Evolutionary conservation across 92 coral and sea anemone genomes (phyloP).

Genomic region (Isaurus tuberculatus): DNA sequence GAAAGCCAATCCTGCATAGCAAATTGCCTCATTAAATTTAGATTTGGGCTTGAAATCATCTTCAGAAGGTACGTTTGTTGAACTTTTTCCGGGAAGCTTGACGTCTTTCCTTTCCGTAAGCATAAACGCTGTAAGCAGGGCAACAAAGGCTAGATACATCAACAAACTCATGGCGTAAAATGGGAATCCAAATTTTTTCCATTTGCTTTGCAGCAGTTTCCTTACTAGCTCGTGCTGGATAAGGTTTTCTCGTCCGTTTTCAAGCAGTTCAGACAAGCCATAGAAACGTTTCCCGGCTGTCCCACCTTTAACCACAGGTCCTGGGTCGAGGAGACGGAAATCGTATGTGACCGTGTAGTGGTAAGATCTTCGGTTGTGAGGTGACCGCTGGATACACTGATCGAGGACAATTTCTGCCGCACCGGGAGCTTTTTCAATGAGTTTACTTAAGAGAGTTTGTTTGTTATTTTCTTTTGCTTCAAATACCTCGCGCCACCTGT

Average conservation of each 20-base stretch:
- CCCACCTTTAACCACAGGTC: conserved; percentile 72
- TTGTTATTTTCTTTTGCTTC: conserved; percentile 38
- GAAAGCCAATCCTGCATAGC: conserved; percentile 54
- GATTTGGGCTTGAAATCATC: conserved; percentile 46
- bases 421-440: conserved; percentile 77
- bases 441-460: conserved; percentile 69
- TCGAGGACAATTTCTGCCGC: conserved; percentile 85
- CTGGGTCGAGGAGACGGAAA: conserved; percentile 90
- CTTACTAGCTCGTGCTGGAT: conserved; percentile 72
- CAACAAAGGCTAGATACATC: conserved; percentile 58
- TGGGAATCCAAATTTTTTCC: conserved; percentile 78
- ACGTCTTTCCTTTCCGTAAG: conserved; percentile 60
- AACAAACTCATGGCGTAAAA: conserved; percentile 67
- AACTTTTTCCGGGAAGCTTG: conserved; percentile 8
- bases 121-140: conserved; percentile 70
- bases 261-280: conserved; percentile 69
- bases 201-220: conserved; percentile 73
- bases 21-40: conserved; percentile 29
- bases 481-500: conserved; percentile 76
- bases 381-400: conserved; percentile 77
- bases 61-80: not conserved
- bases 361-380: conserved; percentile 64
- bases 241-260: conserved; percentile 69
- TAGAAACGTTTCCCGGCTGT: conserved; percentile 64
- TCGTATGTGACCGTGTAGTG: conserved; percentile 67